phyloP scores from a whole-genome alignment of 2,113 vertebrate species.

The Nipponia nippon region DNA sequence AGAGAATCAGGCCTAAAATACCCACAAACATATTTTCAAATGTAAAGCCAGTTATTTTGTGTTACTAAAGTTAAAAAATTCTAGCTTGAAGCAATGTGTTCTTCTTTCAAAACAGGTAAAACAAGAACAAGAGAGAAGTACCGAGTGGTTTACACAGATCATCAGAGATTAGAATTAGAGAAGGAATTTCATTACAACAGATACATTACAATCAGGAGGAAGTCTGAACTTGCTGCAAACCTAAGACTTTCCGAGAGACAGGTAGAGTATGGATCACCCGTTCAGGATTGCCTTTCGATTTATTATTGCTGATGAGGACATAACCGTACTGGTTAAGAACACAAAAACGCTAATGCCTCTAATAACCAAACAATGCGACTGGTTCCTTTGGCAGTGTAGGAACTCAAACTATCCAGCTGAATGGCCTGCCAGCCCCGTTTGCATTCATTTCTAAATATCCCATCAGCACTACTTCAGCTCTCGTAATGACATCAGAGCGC shows the following conservation, averaged over 20 bases:
- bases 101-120: slow-evolving; percentile 83
- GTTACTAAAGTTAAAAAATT: neutral
- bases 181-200: slow-evolving; percentile 98
- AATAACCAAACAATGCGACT: neutral
- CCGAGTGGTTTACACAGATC: slow-evolving; percentile 95
- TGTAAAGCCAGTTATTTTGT: slow-evolving; percentile 28
- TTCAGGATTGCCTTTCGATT: neutral
- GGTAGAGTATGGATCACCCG: slow-evolving; percentile 73
- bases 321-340: neutral
- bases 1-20: neutral
- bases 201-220: slow-evolving; percentile 96
- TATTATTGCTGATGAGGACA: neutral
- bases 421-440: neutral
- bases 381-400: neutral
- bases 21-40: neutral
- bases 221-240: slow-evolving; percentile 92
- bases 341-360: neutral
- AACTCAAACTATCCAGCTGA: neutral
- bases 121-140: slow-evolving; percentile 99
- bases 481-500: neutral
- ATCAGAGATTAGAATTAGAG: slow-evolving; percentile 95
- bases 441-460: neutral
- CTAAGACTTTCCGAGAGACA: slow-evolving; percentile 96
- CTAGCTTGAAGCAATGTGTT: slow-evolving; percentile 58
- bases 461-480: neutral